Evolutionary conservation across 2,797 vertebrate species (phyloP), one percentile per base, ranked within the genome.

Genomic region (Centroberyx gerrardi): DNA sequence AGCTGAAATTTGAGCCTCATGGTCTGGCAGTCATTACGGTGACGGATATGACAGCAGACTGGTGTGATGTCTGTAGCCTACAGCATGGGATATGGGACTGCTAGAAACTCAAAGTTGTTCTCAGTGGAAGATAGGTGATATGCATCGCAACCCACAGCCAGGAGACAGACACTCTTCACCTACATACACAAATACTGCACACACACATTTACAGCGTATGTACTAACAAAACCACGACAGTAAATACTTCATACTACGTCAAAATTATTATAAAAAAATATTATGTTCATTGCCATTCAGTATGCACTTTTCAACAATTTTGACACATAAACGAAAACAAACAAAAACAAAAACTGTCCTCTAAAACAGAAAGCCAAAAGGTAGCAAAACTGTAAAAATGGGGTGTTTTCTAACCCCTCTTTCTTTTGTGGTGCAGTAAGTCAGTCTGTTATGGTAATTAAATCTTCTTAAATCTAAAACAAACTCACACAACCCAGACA

Each of bases 291-390:
- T 51, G 17, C 7, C n/a, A 6, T 51, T 8, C 48, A 51, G n/a
- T 18, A 18, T 17, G 4, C 48, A 17, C 7, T 51, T 51, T 51
- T n/a, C 31, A 70, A 17, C 33, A 15, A 48, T 33, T 44, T 38
- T 22, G 22, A 58, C 40, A 9, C 18, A 22, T 53, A 2, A 56
- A 62, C 29, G 3, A 59, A 51, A n/a, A 10, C 73, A 33, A 33
- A 36, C 64, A 15, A 53, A 18, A 59, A 52, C 63, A 28, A 8
- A 22, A 66, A 77, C 72, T 81, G 62, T 72, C 72, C 61, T 68
- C 64, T 67, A 83, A 82, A 85, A 85, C 86, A 77, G n/a, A 61
- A 67, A 74, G 70, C 28, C n/a, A 82, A 81, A 76, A 42, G 61
- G 75, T 31, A 27, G n/a, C 52, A 62, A 5, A 42, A 66, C 44